Conservation (phyloP, 2,113 vertebrate genomes). For the Carassius carassius region DNA sequence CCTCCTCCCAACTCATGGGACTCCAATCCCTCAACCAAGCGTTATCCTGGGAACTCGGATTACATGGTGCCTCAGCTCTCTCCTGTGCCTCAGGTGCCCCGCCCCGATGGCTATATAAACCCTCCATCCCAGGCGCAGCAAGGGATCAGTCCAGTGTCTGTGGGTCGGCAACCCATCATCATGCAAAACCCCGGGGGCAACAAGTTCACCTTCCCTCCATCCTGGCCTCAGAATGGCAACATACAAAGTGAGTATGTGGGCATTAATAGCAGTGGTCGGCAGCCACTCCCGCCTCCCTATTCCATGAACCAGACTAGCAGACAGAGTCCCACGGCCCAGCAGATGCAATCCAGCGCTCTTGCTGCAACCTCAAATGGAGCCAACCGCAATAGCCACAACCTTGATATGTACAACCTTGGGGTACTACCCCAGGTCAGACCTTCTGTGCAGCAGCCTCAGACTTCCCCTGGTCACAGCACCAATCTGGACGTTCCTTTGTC, state of each 20-base stretch:
- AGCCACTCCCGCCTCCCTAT: constrained; percentile 86
- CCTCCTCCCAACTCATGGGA: constrained; percentile 91
- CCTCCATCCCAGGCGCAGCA: constrained; percentile 82
- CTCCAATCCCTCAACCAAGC: constrained; percentile 86
- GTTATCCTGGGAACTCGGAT: constrained; percentile 94
- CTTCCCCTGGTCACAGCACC: constrained; percentile 76
- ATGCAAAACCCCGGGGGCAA: constrained; percentile 88
- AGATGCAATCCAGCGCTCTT: constrained; percentile 84
- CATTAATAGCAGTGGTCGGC: constrained; percentile 77
- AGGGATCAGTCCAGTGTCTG: constrained; percentile 84
- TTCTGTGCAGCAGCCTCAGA: constrained; percentile 78
- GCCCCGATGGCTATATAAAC: constrained; percentile 86
- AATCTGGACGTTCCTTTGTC: constrained; percentile 82
- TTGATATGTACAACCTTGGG: constrained; percentile 85
- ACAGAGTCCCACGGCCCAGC: constrained; percentile 87
- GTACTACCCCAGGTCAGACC: constrained; percentile 81
- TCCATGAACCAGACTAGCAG: constrained; percentile 82
- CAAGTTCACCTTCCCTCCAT: constrained; percentile 86
- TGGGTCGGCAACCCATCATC: constrained; percentile 93
- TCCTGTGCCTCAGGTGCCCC: constrained; percentile 86
- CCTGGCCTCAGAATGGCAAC: constrained; percentile 85
- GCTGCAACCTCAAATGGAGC: constrained; percentile 81
- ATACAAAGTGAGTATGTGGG: constrained; percentile 84
- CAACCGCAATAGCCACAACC: constrained; percentile 91
- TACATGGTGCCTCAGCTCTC: constrained; percentile 89